Evolutionary conservation across 2,888 invertebrate species (phyloP).

Genomic region (Eupithecia insigniata): DNA sequence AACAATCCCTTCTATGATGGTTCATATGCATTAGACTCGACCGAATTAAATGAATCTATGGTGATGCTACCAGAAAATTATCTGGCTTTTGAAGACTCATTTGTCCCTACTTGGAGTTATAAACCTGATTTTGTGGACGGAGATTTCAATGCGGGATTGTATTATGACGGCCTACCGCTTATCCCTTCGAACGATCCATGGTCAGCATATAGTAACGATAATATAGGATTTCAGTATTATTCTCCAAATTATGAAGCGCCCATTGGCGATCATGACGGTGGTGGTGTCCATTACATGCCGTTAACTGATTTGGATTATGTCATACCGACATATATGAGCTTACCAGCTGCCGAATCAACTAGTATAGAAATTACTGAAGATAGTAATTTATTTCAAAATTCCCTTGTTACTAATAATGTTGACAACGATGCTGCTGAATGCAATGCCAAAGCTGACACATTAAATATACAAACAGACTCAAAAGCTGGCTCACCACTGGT

Average conservation of each 20-base stretch:
- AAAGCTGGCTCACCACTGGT: slow-evolving; percentile 39
- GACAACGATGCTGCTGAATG: slow-evolving; percentile 49
- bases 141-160: slow-evolving; percentile 65
- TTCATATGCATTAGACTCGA: slow-evolving; percentile 68
- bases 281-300: slow-evolving; percentile 72
- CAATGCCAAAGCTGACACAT: slow-evolving; percentile 32
- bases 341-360: slow-evolving; percentile 68
- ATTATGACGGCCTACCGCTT: slow-evolving; percentile 72
- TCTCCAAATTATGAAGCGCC: slow-evolving; percentile 69
- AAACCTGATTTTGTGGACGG: slow-evolving; percentile 69
- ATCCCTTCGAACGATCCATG: slow-evolving; percentile 78
- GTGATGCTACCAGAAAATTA: slow-evolving; percentile 79
- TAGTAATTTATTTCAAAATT: slow-evolving; percentile 45
- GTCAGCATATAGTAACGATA: slow-evolving; percentile 70
- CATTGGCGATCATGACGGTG: slow-evolving; percentile 60
- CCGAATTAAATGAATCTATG: slow-evolving; percentile 65
- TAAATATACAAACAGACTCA: slow-evolving; percentile 40
- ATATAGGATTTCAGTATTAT: slow-evolving; percentile 70
- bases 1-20: slow-evolving; percentile 82
- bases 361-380: slow-evolving; percentile 56
- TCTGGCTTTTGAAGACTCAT: slow-evolving; percentile 82
- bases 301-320: slow-evolving; percentile 76
- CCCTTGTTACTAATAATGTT: slow-evolving; percentile 47
- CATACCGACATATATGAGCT: slow-evolving; percentile 76
- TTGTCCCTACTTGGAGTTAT: slow-evolving; percentile 77